Evolutionary conservation across 2,888 invertebrate genomes (phyloP), one percentile per base, ranked within the genome.

Genomic region (Galerucella nymphaeae): DNA sequence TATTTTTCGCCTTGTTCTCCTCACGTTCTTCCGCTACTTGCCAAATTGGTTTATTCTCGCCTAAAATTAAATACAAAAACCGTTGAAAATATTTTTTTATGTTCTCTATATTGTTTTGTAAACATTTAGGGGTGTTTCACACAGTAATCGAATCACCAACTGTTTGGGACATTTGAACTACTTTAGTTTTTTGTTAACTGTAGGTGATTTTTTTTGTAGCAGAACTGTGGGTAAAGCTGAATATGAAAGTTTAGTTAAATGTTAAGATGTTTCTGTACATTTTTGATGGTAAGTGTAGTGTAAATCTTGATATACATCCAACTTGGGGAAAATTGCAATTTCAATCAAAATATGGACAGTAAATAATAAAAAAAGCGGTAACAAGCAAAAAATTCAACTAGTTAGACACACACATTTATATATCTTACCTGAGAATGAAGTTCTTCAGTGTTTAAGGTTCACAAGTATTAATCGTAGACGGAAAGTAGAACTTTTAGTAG

Each of bases 21-120:
- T 99, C 99, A 5, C 98, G 90, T 84, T 99, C 99, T 87, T 99
- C 99, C 0, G 99, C 99, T 83, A 99, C 96, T 91, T 97, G 95
- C 96, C 96, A 97, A 85, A 98, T 97, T 11, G 97, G 96, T 87
- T 97, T 97, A 89, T 97, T 97, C 87, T 96, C 95, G 72, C 93
- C 95, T 93, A 70, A 66, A 70, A 70, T 42, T 4, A 16, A 18
- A 42, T 62, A 42, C 16, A 62, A 41, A 41, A 61, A 41, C 11
- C 8, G n/a, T n/a, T n/a, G n/a, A n/a, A n/a, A n/a, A n/a, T n/a
- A n/a, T n/a, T n/a, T n/a, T n/a, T n/a, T n/a, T n/a, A n/a, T n/a
- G n/a, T n/a, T n/a, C n/a, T n/a, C n/a, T 30, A 30, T 30, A 30
- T 30, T 8, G 30, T 30, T 30, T 30, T 8, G 30, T 30, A 8